phyloP scores from a whole-genome alignment of 1,140 invertebrate genomes.

The Cotesia chilonis region DNA sequence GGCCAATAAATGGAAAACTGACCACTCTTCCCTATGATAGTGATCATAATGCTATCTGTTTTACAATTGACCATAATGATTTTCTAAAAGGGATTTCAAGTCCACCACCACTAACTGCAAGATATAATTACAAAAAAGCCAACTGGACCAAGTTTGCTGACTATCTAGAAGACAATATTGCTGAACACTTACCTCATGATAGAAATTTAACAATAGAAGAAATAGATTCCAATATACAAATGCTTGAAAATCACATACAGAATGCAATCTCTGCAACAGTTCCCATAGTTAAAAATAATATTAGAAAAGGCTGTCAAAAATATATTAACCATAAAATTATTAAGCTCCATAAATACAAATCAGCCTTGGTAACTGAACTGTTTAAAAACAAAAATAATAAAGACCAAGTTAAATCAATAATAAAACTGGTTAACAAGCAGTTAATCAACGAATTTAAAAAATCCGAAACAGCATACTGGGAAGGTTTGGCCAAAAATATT shows the following conservation, averaged over 20 bases:
- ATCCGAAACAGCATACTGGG: conserved; percentile 33
- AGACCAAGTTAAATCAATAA: not conserved
- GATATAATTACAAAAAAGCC: conserved; percentile 26
- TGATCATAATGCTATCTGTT: not conserved
- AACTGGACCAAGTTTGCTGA: conserved; percentile 32
- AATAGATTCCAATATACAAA: conserved; percentile 12
- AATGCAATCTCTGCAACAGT: conserved; percentile 9
- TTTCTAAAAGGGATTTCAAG: not conserved
- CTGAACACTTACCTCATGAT: not conserved
- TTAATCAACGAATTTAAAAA: conserved; percentile 31
- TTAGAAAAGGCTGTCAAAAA: conserved; percentile 9
- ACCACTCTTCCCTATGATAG: not conserved
- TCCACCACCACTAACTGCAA: not conserved
- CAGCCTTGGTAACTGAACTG: conserved; percentile 7
- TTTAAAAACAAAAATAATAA: conserved; percentile 7
- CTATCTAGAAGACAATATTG: conserved; percentile 13
- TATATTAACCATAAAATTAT: not conserved
- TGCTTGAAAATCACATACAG: not conserved
- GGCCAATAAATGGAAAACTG: not conserved
- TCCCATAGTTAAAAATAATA: not conserved
- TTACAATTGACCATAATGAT: not conserved
- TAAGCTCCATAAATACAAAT: not conserved
- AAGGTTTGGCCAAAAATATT: conserved; percentile 32
- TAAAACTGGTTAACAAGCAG: conserved; percentile 4
- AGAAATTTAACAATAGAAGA: conserved; percentile 32